Evolutionary conservation across 2,797 vertebrate species (phyloP).

Genomic region (Enteromius unitaeniatus): DNA sequence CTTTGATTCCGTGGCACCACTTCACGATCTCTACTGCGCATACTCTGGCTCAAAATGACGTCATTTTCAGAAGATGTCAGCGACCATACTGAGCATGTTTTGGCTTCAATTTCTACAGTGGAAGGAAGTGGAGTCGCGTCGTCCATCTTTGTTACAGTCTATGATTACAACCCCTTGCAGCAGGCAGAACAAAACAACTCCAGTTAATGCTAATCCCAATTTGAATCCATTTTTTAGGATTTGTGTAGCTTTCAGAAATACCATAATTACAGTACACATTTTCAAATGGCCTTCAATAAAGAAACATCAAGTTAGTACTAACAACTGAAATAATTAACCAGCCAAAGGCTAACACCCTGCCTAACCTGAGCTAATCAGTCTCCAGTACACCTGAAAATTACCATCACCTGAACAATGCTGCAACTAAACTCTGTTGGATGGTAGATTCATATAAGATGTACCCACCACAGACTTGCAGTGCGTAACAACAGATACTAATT

Average conservation of each 20-base stretch:
- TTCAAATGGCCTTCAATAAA: neutral
- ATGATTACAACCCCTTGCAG: no score
- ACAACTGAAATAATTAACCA: neutral
- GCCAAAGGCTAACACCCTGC: neutral
- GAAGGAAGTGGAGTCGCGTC: no score
- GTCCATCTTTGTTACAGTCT: no score
- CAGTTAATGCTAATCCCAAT: neutral
- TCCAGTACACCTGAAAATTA: slow-evolving; percentile 8
- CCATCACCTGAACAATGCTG: neutral
- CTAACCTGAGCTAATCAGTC: slow-evolving; percentile 12
- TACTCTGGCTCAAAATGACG: no score
- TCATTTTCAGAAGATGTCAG: no score
- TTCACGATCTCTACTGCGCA: no score
- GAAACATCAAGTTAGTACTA: neutral
- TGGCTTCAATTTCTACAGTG: no score
- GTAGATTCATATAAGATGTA: neutral
- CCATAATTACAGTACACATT: neutral
- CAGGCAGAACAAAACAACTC: neutral
- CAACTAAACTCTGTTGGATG: neutral
- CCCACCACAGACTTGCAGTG: neutral
- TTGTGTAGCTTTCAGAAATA: no score
- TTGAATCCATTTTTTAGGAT: no score
- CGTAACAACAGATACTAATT: slow-evolving; percentile 30
- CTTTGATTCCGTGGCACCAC: no score
- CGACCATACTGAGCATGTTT: no score